Base-by-base conservation (phyloP, 2,888 invertebrate genomes). In the Netelia melanura region DNA sequence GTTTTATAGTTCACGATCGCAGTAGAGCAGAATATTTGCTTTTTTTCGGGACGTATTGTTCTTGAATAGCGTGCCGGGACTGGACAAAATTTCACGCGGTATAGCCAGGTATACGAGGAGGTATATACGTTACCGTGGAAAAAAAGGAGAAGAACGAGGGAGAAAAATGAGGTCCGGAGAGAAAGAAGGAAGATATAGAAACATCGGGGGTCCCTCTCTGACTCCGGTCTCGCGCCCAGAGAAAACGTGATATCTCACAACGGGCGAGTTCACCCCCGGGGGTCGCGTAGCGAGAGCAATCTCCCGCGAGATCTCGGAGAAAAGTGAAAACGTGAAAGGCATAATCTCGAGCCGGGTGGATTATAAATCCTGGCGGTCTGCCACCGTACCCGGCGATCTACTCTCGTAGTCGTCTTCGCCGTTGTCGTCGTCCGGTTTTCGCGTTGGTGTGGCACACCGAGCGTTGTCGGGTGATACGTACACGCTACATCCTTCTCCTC, bases 311-410 rank as follows among this genome's bases (percentile, higher is more conserved):
- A 88, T 88, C 81, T 83, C 83, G 83, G 84, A 84, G 84, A 84
- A 84, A 82, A 83, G 81, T 81, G 84, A 82, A 83, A 86, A 77
- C 83, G 75, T 84, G 84, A 78, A 84, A 84, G 84, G 83, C 85
- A 87, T 89, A 90, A 90, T 90, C 90, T 85, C 77, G 80, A 86
- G 67, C 76, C 84, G 86, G 86, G 68, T 83, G 88, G 89, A 90
- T 89, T 89, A 88, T 85, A 86, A 86, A 86, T 88, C 87, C 84
- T 76, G 84, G 85, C 84, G 77, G 83, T 70, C 80, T 68, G 83
- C 84, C 84, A 84, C 77, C 68, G 56, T 56, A 54, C 64, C 48
- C 30, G 77, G 67, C 72, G 72, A 72, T 81, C 77, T 77, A 67
- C 61, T 67, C 72, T 67, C 75, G 11, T 30, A 64, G 64, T 71